These are phyloP conservation scores for Rhopalosiphum nymphaeae DNA, from an alignment of 2,888 invertebrate genomes.

Conservation along the genomic window DNA sequence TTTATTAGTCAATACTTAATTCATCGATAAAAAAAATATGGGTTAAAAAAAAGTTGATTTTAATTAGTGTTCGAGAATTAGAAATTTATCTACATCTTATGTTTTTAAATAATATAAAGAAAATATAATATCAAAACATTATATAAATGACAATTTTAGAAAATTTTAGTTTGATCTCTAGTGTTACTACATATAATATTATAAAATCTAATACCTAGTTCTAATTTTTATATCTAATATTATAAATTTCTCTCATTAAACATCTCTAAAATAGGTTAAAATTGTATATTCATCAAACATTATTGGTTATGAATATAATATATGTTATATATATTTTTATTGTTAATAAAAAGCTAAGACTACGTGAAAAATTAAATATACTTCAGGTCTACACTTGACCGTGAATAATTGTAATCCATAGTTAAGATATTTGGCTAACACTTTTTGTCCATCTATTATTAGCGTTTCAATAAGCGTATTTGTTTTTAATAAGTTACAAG, in stretches of 20 bases:
- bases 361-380: background rate
- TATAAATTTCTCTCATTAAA: background rate
- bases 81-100: background rate
- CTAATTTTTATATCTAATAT: background rate
- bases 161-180: background rate
- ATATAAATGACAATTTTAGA: background rate
- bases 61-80: background rate
- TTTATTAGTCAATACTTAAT: background rate
- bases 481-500: background rate
- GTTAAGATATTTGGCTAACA: background rate
- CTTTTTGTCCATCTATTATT: constrained; percentile 11
- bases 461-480: background rate
- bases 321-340: background rate
- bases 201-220: background rate
- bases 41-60: background rate
- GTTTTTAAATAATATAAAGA: too few relatives aligned
- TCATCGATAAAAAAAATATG: background rate
- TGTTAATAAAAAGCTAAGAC: background rate
- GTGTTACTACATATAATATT: background rate
- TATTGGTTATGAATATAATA: background rate
- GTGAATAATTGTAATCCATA: background rate
- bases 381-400: constrained; percentile 16
- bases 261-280: background rate
- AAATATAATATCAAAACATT: too few relatives aligned
- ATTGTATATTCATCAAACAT: background rate